Evolutionary conservation across 2,797 vertebrate genomes (phyloP), one percentile per base, ranked within the genome.

Genomic region (Sebastes vulpes): DNA sequence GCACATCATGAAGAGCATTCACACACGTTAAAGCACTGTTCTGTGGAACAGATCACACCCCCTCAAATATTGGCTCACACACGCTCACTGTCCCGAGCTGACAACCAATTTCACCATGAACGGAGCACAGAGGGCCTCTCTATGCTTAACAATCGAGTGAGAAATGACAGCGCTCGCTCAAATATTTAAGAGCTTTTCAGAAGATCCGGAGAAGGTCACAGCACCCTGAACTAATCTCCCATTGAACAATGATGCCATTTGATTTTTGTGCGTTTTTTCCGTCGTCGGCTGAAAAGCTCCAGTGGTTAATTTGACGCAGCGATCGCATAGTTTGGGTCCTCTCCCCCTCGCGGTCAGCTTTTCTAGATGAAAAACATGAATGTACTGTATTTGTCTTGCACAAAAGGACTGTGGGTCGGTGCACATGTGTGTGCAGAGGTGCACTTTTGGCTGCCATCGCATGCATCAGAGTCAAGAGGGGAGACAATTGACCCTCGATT

Each of bases 131-230:
- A 92, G 80, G 71, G 14, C 29, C 77, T 38, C 77, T 95, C 91
- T 95, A 75, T 94, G 89, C 66, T 75, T 61, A 71, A 89, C 88
- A 89, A 81, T 68, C 3, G 77, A 92, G 81, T 92, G 92, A 95
- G 82, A 94, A 91, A 94, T 92, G 92, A 93, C 93, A 94, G 90
- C 75, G 82, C 87, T 92, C 86, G 69, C 82, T 91, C 89, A 94
- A 94, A 94, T 94, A 95, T 95, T 94, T 94, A 87, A 86, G 88
- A 79, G 87, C 93, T 92, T 93, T 93, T 93, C 78, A 92, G 90
- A 90, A 84, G 87, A 89, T 94, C 88, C 87, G 85, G 91, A 82
- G 73, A 92, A 90, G 94, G 94, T 95, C 94, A 92, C 61, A 61
- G 82, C 91, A 69, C 82, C 87, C 79, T 87, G 90, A 90, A 91